Conservation (phyloP, 2,888 invertebrate species). For the Nebria salina region DNA sequence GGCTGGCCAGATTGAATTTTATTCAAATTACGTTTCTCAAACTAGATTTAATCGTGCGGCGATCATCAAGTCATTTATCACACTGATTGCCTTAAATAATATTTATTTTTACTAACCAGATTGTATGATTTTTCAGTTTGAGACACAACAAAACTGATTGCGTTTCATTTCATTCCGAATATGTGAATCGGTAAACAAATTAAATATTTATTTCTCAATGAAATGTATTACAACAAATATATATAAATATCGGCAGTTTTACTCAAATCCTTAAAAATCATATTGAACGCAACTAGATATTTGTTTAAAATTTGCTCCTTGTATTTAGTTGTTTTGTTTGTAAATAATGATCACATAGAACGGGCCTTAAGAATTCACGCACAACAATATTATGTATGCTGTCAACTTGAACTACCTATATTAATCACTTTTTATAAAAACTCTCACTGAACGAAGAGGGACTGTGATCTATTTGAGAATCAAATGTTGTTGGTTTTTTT, state of each 20-base stretch:
- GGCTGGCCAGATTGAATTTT: slow-evolving; percentile 30
- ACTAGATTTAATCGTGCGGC: slow-evolving; percentile 3
- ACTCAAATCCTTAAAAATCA: too few species aligned
- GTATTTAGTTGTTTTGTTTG: not conserved
- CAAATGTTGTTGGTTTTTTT: not conserved
- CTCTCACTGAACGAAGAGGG: slow-evolving; percentile 9
- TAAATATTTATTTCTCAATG: too few species aligned
- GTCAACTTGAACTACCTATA: not conserved
- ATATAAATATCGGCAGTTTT: too few species aligned
- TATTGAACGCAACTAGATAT: not conserved
- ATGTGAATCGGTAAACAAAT: too few species aligned
- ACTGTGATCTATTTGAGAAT: slow-evolving; percentile 24
- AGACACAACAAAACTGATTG: not conserved
- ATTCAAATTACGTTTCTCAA: slow-evolving; percentile 15
- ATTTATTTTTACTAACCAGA: slow-evolving; percentile 5
- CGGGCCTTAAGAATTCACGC: slow-evolving; percentile 9
- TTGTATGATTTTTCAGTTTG: slow-evolving; percentile 8
- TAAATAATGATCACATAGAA: not conserved
- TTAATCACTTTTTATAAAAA: slow-evolving; percentile 4
- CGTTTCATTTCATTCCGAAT: not conserved
- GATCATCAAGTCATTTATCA: not conserved
- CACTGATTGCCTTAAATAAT: slow-evolving; percentile 19
- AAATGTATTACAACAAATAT: too few species aligned
- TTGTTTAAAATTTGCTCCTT: not conserved
- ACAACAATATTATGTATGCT: slow-evolving; percentile 4